A percentile compares a stretch with the other conserved stretches of the same genome.
phyloP scores from a whole-genome alignment of 2,797 vertebrate species.

The Podarcis lilfordi region DNA sequence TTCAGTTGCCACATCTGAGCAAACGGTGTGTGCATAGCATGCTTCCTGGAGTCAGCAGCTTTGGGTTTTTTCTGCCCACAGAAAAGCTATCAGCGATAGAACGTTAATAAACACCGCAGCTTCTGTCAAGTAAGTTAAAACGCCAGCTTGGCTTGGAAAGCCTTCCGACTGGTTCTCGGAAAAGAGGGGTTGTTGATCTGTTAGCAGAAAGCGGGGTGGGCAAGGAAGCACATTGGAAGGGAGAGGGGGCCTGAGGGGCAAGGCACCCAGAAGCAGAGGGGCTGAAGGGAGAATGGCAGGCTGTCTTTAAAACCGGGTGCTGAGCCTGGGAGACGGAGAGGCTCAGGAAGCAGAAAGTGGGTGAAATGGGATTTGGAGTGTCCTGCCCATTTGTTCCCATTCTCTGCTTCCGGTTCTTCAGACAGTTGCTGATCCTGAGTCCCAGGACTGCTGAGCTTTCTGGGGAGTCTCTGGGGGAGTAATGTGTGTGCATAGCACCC shows the following conservation, averaged over 20 bases:
- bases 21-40: neutral
- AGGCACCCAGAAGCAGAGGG: neutral
- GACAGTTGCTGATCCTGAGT: too few relatives aligned
- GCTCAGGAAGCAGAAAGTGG: neutral
- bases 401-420: too few relatives aligned
- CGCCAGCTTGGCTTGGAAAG: neutral
- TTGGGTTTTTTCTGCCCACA: neutral
- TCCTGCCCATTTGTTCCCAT: too few relatives aligned
- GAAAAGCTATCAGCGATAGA: neutral
- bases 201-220: neutral
- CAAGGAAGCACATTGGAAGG: neutral
- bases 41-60: conserved; percentile 5
- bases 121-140: neutral
- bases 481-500: too few relatives aligned
- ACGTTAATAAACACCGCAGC: neutral
- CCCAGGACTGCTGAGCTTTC: too few relatives aligned
- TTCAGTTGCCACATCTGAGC: conserved; percentile 28
- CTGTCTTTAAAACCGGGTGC: neutral
- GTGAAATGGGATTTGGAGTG: neutral
- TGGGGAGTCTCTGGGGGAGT: too few relatives aligned
- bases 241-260: too few relatives aligned
- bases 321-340: neutral
- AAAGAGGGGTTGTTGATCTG: too few relatives aligned
- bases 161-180: neutral
- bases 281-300: neutral